phyloP scores from a whole-genome alignment of 2,113 vertebrate species.

The Aspiorhynchus laticeps region DNA sequence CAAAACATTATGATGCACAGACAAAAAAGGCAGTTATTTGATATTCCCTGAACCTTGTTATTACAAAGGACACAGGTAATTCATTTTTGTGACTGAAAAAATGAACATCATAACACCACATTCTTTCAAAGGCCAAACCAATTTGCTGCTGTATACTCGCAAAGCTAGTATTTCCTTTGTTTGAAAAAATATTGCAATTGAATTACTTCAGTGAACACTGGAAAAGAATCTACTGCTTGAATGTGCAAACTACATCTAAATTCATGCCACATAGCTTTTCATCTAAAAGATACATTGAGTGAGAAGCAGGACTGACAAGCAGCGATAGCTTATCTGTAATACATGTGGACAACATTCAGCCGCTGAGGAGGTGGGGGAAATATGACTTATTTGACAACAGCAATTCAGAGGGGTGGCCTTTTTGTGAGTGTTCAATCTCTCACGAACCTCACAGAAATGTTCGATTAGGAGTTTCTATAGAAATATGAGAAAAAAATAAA shows the following conservation, averaged over 20 bases:
- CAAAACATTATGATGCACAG: not conserved
- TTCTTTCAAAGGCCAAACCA: conserved; percentile 33
- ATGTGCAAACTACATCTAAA: not conserved
- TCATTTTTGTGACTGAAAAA: not conserved
- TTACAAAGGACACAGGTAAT: not conserved
- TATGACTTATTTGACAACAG: conserved; percentile 18
- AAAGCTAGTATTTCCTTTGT: conserved; percentile 14
- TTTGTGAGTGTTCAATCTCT: not conserved
- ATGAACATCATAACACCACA: not conserved
- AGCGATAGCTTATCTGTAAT: conserved; percentile 34
- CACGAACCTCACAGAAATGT: not conserved
- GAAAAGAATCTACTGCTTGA: conserved; percentile 27
- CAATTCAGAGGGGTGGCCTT: not conserved
- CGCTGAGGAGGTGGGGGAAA: not conserved
- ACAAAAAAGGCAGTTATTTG: not conserved
- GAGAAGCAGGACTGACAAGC: conserved; percentile 27
- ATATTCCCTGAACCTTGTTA: conserved; percentile 1
- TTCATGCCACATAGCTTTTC: conserved; percentile 13
- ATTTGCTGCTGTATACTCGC: not conserved
- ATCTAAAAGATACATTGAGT: conserved; percentile 24
- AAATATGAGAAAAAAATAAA: not conserved
- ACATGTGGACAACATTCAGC: not conserved
- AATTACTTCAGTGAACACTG: conserved; percentile 38
- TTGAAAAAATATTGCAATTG: conserved; percentile 42
- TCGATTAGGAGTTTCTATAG: not conserved